Percentiles rank a stretch among this genome's conserved stretches.
These are phyloP conservation scores for Sebastes trivittatus DNA, from an alignment of 2,797 vertebrate genomes.

Conservation along the genomic window DNA sequence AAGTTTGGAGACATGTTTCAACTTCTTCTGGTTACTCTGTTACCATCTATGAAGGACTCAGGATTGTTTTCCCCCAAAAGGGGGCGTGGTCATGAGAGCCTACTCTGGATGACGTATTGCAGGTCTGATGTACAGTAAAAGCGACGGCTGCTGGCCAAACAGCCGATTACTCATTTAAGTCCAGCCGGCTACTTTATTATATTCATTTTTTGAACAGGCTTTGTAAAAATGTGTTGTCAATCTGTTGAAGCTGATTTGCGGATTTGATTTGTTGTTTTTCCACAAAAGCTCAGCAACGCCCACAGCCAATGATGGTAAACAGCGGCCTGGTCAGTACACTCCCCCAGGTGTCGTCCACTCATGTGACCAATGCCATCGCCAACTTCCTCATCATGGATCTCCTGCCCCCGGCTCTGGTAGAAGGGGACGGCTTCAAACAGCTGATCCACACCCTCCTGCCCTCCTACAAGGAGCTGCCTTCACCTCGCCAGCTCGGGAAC, in stretches of 20 bases:
- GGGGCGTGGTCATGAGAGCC: too few species aligned
- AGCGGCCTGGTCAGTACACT: constrained; percentile 6
- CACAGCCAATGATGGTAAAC: background rate
- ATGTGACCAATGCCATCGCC: constrained; percentile 67
- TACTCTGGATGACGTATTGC: too few species aligned
- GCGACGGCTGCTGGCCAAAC: background rate
- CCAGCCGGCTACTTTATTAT: background rate
- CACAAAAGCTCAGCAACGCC: constrained; percentile 42
- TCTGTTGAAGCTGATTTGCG: background rate
- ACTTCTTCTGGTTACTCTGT: too few species aligned
- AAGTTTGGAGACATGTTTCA: fast-evolving
- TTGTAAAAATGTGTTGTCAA: background rate
- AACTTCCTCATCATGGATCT: constrained; percentile 77
- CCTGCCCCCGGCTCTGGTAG: constrained; percentile 66
- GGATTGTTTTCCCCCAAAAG: too few species aligned
- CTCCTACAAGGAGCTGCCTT: constrained; percentile 71
- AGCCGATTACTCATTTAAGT: background rate
- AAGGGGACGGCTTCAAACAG: constrained; percentile 78
- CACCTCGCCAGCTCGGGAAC: constrained; percentile 58
- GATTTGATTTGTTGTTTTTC: background rate
- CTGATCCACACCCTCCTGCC: constrained; percentile 76
- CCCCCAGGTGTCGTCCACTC: constrained; percentile 25
- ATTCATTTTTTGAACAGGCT: background rate
- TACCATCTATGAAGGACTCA: fast-evolving
- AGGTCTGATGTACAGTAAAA: too few species aligned